Conservation (phyloP, 2,797 vertebrate genomes). For the Labroides dimidiatus region DNA sequence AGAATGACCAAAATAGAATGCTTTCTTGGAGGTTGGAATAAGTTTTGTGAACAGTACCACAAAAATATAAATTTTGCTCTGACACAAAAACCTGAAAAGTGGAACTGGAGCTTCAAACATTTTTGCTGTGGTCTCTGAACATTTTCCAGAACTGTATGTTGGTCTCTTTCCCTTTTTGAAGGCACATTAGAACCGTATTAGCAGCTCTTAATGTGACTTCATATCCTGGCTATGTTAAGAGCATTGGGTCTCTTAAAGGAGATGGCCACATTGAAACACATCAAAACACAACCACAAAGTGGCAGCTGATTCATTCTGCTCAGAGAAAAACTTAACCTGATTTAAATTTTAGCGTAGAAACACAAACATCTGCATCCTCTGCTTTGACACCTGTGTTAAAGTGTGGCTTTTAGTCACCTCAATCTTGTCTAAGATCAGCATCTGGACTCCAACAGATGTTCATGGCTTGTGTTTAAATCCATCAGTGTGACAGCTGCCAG, state of each 20-base stretch:
- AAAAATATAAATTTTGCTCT: too few relatives aligned
- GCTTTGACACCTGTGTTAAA: neutral
- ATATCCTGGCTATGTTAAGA: too few relatives aligned
- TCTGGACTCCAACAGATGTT: conserved; percentile 4
- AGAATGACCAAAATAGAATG: too few relatives aligned
- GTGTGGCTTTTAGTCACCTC: neutral
- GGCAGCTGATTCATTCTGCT: conserved; percentile 46
- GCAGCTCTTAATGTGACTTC: too few relatives aligned
- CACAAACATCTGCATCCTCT: neutral
- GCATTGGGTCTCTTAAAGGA: neutral
- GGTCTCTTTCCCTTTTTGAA: too few relatives aligned
- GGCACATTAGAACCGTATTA: too few relatives aligned
- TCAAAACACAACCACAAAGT: conserved; percentile 57
- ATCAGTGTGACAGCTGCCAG: conserved; percentile 1
- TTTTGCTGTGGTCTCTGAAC: too few relatives aligned
- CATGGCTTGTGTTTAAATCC: neutral
- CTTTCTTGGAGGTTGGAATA: too few relatives aligned
- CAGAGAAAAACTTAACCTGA: neutral
- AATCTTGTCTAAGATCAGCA: conserved; percentile 7
- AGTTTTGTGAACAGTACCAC: too few relatives aligned
- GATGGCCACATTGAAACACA: neutral
- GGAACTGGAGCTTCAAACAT: too few relatives aligned
- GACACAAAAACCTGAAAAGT: too few relatives aligned
- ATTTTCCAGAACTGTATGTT: too few relatives aligned
- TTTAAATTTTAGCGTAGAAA: neutral